Conservation (phyloP, 2,113 vertebrate genomes). For the Gallinago paraguaiae region DNA sequence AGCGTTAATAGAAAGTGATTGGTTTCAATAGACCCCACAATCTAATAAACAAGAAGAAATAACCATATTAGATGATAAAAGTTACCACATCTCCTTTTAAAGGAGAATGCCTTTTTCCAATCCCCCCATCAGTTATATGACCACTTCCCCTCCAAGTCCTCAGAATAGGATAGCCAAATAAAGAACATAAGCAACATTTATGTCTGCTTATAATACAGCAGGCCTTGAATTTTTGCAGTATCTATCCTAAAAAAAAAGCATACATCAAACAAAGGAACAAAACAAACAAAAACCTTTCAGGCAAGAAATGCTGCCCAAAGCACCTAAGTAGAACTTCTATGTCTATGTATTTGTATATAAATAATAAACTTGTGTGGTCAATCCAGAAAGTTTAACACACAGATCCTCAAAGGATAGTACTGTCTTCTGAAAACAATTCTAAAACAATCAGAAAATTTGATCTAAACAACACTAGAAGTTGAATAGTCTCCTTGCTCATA, state of each 20-base stretch:
- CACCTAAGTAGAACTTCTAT: neutral
- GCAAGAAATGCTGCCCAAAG: neutral
- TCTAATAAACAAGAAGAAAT: neutral
- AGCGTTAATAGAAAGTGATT: neutral
- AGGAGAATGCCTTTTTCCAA: neutral
- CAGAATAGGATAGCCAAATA: neutral
- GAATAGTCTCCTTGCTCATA: neutral
- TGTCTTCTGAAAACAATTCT: neutral
- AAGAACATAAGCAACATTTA: neutral
- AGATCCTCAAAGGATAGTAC: neutral
- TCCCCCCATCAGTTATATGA: neutral
- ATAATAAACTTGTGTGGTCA: neutral
- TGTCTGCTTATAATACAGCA: neutral
- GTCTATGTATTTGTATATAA: neutral
- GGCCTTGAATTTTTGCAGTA: neutral
- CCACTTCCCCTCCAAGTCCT: neutral
- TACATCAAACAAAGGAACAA: neutral
- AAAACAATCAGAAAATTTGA: neutral
- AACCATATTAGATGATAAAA: neutral
- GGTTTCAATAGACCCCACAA: neutral
- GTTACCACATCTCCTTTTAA: neutral
- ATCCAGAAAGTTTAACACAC: neutral
- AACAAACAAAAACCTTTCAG: neutral
- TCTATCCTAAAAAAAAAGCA: neutral
- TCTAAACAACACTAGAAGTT: neutral